Percentiles rank a stretch among this genome's conserved stretches.
phyloP scores from a whole-genome alignment of 2,888 invertebrate species.

The Philhelius pedissequus region DNA sequence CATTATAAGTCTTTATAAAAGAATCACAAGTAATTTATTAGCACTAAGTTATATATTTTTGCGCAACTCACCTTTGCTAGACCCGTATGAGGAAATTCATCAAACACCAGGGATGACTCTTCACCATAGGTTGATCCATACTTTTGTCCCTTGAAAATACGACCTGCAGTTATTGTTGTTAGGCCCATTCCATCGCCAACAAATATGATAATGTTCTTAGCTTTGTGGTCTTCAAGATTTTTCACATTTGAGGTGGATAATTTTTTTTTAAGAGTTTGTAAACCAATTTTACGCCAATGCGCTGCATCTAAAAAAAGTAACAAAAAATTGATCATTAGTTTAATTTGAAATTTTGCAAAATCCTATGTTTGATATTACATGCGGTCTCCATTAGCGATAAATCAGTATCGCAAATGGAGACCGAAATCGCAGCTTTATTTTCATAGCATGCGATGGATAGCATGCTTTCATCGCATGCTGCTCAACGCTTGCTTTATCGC shows the following conservation, averaged over 20 bases:
- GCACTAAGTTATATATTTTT: not conserved
- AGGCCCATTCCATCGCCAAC: conserved; percentile 86
- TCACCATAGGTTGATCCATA: conserved; percentile 80
- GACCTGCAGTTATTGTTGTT: conserved; percentile 82
- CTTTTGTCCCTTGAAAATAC: conserved; percentile 82
- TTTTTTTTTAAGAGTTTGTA: conserved; percentile 76
- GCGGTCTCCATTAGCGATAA: too few relatives aligned
- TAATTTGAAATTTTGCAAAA: not conserved
- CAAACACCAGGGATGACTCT: conserved; percentile 82
- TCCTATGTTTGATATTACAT: too few relatives aligned
- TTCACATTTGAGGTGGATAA: conserved; percentile 77
- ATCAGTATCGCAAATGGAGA: too few relatives aligned
- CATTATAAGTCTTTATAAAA: conserved; percentile 83
- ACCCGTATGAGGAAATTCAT: conserved; percentile 82
- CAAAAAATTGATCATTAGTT: not conserved
- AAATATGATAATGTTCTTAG: conserved; percentile 84
- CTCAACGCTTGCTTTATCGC: too few relatives aligned
- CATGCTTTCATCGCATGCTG: too few relatives aligned
- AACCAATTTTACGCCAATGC: conserved; percentile 74
- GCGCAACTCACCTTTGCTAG: conserved; percentile 81
- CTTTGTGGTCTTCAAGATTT: conserved; percentile 74
- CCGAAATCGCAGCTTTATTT: too few relatives aligned
- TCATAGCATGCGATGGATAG: too few relatives aligned
- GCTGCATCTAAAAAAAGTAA: conserved; percentile 72
- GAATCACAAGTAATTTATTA: not conserved